Percentiles rank a stretch among this genome's conserved stretches.
phyloP scores from a whole-genome alignment of 2,113 vertebrate species.

The Pseudorhombus dupliciocellatus region DNA sequence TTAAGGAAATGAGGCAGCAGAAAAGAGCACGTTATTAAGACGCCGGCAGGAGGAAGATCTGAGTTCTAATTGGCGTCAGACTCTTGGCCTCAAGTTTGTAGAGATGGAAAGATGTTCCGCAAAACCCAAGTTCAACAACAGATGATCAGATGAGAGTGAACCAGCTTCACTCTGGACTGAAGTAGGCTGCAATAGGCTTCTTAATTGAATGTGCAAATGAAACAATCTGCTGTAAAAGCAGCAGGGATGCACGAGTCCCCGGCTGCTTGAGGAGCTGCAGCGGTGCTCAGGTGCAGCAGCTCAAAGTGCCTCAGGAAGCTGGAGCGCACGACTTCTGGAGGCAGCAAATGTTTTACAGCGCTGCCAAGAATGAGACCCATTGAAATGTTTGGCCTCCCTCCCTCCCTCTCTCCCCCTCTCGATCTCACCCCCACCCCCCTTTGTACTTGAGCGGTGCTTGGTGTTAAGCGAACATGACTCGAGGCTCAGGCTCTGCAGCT shows the following conservation, averaged over 20 bases:
- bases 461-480: slow-evolving; percentile 70
- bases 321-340: neutral
- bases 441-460: slow-evolving; percentile 52
- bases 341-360: slow-evolving; percentile 37
- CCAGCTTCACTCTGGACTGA: no score
- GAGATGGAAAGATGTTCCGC: slow-evolving; percentile 28
- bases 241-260: no score
- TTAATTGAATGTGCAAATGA: neutral
- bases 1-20: slow-evolving; percentile 12
- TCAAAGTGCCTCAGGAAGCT: slow-evolving; percentile 24
- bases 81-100: slow-evolving; percentile 60
- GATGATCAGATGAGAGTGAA: no score
- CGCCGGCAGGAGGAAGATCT: slow-evolving; percentile 26
- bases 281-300: neutral
- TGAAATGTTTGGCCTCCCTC: slow-evolving; percentile 37
- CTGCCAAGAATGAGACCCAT: slow-evolving; percentile 41
- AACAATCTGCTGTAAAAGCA: slow-evolving; percentile 22
- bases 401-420: neutral
- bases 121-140: neutral
- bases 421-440: slow-evolving; percentile 5
- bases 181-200: neutral
- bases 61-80: slow-evolving; percentile 73
- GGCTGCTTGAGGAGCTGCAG: neutral
- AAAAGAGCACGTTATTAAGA: slow-evolving; percentile 50
- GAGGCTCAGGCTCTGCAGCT: slow-evolving; percentile 69